phyloP scores from a whole-genome alignment of 2,888 invertebrate species.

The Leptura quadrifasciata region DNA sequence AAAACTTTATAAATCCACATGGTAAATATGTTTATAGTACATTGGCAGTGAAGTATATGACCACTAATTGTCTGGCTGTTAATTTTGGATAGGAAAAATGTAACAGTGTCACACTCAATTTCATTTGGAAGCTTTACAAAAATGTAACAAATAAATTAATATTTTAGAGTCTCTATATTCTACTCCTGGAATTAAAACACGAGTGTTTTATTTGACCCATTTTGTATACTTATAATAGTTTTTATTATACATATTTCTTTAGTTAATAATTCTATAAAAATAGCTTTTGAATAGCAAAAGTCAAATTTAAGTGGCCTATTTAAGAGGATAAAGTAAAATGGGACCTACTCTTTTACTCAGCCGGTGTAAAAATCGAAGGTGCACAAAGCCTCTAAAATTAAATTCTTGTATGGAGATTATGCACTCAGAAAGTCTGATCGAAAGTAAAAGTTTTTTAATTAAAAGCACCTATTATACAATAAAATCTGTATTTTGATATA shows the following conservation, averaged over 20 bases:
- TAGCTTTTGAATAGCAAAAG: background rate
- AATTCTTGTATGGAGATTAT: conserved; percentile 19
- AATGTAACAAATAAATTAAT: background rate
- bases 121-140: conserved; percentile 4
- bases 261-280: background rate
- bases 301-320: background rate
- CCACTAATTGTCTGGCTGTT: background rate
- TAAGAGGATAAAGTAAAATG: background rate
- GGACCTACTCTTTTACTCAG: background rate
- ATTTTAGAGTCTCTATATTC: background rate
- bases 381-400: conserved; percentile 16
- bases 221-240: background rate
- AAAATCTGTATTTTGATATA: too few relatives aligned
- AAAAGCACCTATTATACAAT: too few relatives aligned
- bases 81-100: background rate
- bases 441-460: conserved; percentile 24
- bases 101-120: conserved; percentile 1
- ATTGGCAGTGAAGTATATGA: too few relatives aligned
- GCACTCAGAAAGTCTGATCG: background rate
- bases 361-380: background rate
- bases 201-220: background rate
- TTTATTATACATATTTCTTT: background rate
- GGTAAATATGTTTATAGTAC: background rate
- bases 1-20: too few relatives aligned
- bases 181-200: background rate